These are phyloP conservation scores for Latrodectus elegans DNA, from an alignment of 2,888 invertebrate species.

Conservation along the genomic window DNA sequence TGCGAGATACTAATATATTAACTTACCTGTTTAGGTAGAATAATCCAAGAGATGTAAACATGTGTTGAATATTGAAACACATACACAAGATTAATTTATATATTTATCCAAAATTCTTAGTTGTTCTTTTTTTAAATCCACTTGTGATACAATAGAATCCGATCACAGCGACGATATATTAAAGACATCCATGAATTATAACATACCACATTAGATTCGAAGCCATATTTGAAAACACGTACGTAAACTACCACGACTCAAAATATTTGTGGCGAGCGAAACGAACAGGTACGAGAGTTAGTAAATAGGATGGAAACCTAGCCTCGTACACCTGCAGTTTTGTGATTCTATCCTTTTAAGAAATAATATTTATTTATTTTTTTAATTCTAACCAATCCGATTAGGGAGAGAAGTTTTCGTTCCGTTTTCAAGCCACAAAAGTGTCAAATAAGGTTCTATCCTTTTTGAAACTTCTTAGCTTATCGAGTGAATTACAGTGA, in stretches of 20 bases:
- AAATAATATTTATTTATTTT: background rate
- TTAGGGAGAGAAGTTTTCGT: background rate
- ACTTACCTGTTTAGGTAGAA: slow-evolving; percentile 46
- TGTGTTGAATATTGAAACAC: slow-evolving; percentile 9
- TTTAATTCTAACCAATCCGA: background rate
- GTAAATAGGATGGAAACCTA: slow-evolving; percentile 25
- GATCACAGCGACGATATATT: slow-evolving; percentile 6
- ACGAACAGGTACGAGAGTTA: slow-evolving; percentile 31
- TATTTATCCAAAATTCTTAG: slow-evolving; percentile 16
- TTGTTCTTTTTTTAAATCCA: background rate
- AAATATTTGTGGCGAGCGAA: slow-evolving; percentile 55
- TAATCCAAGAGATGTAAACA: slow-evolving; percentile 42
- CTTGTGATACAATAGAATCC: background rate
- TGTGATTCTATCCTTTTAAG: background rate
- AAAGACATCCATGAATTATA: slow-evolving; percentile 39
- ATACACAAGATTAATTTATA: slow-evolving; percentile 2
- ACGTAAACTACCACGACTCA: slow-evolving; percentile 50
- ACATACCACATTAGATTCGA: slow-evolving; percentile 34
- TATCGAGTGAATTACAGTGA: background rate
- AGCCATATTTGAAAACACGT: slow-evolving; percentile 58
- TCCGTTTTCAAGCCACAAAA: background rate
- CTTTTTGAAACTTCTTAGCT: background rate
- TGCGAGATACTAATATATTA: slow-evolving; percentile 16
- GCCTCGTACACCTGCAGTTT: slow-evolving; percentile 29
- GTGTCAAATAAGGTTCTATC: background rate